Evolutionary conservation across 2,888 invertebrate genomes (phyloP).

Genomic region (Chrysodeixis includens): DNA sequence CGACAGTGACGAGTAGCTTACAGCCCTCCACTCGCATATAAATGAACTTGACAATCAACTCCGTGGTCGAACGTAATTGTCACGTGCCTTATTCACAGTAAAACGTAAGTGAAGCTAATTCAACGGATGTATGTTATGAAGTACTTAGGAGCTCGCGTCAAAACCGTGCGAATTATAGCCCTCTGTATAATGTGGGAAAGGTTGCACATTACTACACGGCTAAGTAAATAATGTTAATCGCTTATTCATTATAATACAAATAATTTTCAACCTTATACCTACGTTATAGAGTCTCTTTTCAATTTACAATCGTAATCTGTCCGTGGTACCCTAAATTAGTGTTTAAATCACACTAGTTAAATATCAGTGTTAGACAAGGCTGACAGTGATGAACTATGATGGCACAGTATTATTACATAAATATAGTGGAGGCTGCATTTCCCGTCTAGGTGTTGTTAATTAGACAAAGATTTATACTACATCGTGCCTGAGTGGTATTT

Average conservation of each 20-base stretch:
- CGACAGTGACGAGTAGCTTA: neutral
- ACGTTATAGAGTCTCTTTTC: slow-evolving; percentile 10
- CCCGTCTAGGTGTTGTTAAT: slow-evolving; percentile 26
- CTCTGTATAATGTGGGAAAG: slow-evolving; percentile 62
- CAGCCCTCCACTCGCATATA: slow-evolving; percentile 20
- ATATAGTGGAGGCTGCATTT: slow-evolving; percentile 25
- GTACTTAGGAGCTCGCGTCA: slow-evolving; percentile 22
- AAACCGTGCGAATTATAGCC: slow-evolving; percentile 54
- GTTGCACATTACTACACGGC: slow-evolving; percentile 57
- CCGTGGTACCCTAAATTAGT: slow-evolving; percentile 25
- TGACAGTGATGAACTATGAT: slow-evolving; percentile 20
- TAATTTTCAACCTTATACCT: slow-evolving; percentile 21
- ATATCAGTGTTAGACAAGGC: slow-evolving; percentile 16
- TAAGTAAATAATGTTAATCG: slow-evolving; percentile 23
- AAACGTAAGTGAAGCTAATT: slow-evolving; percentile 48
- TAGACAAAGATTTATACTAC: neutral
- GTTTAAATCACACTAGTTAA: slow-evolving; percentile 7
- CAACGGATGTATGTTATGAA: slow-evolving; percentile 31
- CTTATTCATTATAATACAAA: neutral
- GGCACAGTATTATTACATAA: slow-evolving; percentile 13
- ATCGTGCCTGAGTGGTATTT: too few relatives aligned
- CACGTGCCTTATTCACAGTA: slow-evolving; percentile 57
- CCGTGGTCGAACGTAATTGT: slow-evolving; percentile 50
- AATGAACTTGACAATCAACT: slow-evolving; percentile 33
- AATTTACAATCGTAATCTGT: neutral